A percentile compares a stretch with the other conserved stretches of the same genome.
Evolutionary conservation across 2,113 vertebrate genomes (phyloP).

Genomic region (Puma concolor): DNA sequence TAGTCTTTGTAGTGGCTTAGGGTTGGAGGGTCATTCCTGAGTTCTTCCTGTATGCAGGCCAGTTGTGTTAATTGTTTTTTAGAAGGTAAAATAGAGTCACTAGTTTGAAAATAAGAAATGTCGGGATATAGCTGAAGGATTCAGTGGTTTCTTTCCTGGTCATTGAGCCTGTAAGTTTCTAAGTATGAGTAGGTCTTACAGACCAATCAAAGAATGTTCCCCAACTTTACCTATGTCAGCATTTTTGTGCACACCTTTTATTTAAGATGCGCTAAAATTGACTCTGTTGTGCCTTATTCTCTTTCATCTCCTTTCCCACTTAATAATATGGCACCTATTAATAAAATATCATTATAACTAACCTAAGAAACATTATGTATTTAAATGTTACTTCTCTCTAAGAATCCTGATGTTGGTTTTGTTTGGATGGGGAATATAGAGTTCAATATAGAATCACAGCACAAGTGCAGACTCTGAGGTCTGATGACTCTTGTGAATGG

Average conservation of each 20-base stretch:
- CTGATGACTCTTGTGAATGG: background rate
- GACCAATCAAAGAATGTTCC: background rate
- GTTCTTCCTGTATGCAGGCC: background rate
- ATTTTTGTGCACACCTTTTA: background rate
- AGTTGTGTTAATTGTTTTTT: background rate
- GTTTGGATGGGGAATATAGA: background rate
- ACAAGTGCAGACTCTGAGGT: background rate
- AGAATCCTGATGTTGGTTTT: background rate
- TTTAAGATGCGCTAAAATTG: background rate
- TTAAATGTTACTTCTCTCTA: background rate
- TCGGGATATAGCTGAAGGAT: background rate
- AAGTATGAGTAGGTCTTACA: background rate
- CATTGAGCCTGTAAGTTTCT: background rate
- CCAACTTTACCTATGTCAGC: background rate
- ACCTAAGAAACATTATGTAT: background rate
- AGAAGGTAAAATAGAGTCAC: background rate
- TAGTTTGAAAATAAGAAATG: background rate
- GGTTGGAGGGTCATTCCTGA: background rate
- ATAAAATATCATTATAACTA: background rate
- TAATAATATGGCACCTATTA: too few species aligned
- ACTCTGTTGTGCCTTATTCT: background rate
- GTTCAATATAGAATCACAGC: background rate
- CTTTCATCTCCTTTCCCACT: background rate
- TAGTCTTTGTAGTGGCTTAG: accelerated
- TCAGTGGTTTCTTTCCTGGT: background rate